Evolutionary conservation across 2,113 vertebrate species (phyloP), one percentile per base, ranked within the genome.

Genomic region (Aegotheles bennettii): DNA sequence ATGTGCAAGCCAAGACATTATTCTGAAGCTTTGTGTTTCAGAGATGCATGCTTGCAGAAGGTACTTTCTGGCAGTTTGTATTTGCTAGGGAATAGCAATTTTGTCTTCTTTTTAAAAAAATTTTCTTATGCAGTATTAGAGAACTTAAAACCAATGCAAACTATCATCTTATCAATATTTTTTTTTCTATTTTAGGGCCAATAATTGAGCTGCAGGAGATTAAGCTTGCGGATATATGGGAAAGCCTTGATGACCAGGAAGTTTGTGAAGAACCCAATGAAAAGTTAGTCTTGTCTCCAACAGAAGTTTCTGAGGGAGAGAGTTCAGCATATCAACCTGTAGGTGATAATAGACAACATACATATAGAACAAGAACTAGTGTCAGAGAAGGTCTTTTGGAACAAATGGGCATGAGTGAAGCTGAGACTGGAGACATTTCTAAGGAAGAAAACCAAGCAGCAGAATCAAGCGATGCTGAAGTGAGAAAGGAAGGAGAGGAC

Each of bases 131-230:
- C 51, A 56, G 35, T 60, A 20, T 26, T 45, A 42, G 31, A 83
- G 35, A 54, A 38, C 53, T 64, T 53, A 77, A 88, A 83, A 6
- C 14, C 31, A 61, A 59, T 74, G 35, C 31, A 71, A 87, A 54
- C 73, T 17, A 75, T 88, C 64, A 92, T 33, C 26, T 85, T 59
- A 81, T 31, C 45, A 15, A 33, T 88, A 15, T 83, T 67, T 93
- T 91, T 93, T 91, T 95, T 93, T 54, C 60, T 97, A 10, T 38
- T 83, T 87, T 93, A 98, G 98, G 98, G 98, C 98, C 98, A 51
- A 79, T 98, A 29, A 57, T 93, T 83, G 97, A 98, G 68, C 93
- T 98, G 92, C 97, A 96, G 70, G 98, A 98, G 50, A 97, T 97
- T 76, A 76, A 96, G 7, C 89, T 97, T 28, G 7, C 4, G 24